Evolutionary conservation across 2,113 vertebrate genomes (phyloP), one percentile per base, ranked within the genome.

Genomic region (Catharus bicknelli): DNA sequence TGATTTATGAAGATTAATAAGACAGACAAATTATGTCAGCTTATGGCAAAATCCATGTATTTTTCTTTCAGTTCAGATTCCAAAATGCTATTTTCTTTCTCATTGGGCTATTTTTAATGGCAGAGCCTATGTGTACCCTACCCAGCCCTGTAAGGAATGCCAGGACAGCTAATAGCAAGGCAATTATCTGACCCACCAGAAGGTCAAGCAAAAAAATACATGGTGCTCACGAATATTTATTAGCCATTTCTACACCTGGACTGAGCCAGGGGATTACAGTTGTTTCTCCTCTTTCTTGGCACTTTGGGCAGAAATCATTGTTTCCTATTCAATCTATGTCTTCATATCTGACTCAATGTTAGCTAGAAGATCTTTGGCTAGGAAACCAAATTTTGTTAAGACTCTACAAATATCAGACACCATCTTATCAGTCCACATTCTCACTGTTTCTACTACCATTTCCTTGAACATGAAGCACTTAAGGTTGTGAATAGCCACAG

Each of bases 41-140:
- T 86, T 75, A 91, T 94, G 93, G 86, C 95, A 93, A 93, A 95
- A 73, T 1, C 3, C 86, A 67, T 34, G 32, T 95, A 90, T 95
- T 97, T 96, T 94, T 96, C 76, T 96, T 96, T 92, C 88, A 86
- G 66, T 93, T 91, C 64, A 72, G 63, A 48, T 94, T 95, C 94
- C 88, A 94, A 91, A 90, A 83, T 18, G 51, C 75, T 96, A 57
- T 96, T 97, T 97, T 95, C 88, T 83, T 96, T 95, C 77, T 92
- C 42, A 79, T n/a, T 72, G 43, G 57, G 45, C 66, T 97, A 75
- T 97, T 97, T 96, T 90, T 96, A 69, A 94, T 96, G 94, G 96
- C 94, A 94, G 40, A 62, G 63, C 20, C 20, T 48, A 45, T 19
- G 47, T 70, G 72, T 93, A 68, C 62, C 55, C 80, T 96, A 89